phyloP scores from a whole-genome alignment of 2,888 invertebrate genomes.

The Drosophila helvetica region DNA sequence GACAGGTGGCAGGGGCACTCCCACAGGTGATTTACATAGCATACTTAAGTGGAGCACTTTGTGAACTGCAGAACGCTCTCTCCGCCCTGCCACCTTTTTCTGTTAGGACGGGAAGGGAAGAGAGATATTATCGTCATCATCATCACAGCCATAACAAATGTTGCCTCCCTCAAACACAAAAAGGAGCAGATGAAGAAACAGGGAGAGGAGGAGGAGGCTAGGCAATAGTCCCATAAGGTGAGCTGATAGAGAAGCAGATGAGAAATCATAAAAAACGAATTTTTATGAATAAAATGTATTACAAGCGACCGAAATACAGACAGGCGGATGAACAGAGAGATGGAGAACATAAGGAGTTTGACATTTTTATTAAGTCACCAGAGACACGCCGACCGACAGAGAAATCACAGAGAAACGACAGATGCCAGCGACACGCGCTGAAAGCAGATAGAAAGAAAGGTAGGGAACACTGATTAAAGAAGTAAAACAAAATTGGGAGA shows the following conservation, averaged over 20 bases:
- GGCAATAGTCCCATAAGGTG: conserved; percentile 21
- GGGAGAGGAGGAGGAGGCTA: conserved; percentile 44
- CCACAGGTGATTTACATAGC: conserved; percentile 79
- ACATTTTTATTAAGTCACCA: conserved; percentile 75
- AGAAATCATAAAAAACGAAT: conserved; percentile 18
- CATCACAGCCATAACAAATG: conserved; percentile 65
- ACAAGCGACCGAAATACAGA: conserved; percentile 65
- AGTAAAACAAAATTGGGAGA: too few species aligned
- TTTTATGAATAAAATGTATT: conserved; percentile 74
- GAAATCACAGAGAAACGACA: not conserved
- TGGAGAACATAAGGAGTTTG: conserved; percentile 66
- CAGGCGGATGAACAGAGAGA: not conserved
- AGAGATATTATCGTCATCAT: conserved; percentile 52
- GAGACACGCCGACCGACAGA: conserved; percentile 3
- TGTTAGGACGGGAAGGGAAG: not conserved
- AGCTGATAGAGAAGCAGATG: too few species aligned
- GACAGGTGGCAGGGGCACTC: conserved; percentile 39
- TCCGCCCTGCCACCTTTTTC: conserved; percentile 2
- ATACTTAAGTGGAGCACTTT: conserved; percentile 80
- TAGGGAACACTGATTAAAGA: too few species aligned
- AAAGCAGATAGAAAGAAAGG: not conserved
- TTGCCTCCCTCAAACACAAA: conserved; percentile 49
- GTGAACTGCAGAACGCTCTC: conserved; percentile 49
- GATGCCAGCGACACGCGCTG: not conserved
- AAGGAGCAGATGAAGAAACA: conserved; percentile 17